Evolutionary conservation across 2,888 invertebrate genomes (phyloP).

Genomic region (Polylopha cassiicola): DNA sequence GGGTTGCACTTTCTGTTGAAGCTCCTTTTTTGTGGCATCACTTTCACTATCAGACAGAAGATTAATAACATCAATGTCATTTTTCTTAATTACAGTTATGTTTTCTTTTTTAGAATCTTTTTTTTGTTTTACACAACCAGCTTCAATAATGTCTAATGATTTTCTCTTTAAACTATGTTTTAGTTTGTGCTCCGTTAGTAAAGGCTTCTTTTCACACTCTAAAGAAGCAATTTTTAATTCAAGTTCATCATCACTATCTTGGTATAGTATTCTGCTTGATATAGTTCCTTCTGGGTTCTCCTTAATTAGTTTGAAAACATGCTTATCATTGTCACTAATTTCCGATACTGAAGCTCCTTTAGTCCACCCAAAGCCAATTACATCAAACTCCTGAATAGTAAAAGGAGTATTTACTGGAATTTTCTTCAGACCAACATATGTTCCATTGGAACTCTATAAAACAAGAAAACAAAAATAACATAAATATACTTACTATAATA

Average conservation of each 20-base stretch:
- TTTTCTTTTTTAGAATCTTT: slow-evolving; percentile 29
- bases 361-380: slow-evolving; percentile 76
- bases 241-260: slow-evolving; percentile 49
- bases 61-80: slow-evolving; percentile 35
- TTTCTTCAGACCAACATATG: slow-evolving; percentile 67
- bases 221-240: slow-evolving; percentile 38
- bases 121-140: slow-evolving; percentile 27
- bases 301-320: slow-evolving; percentile 52
- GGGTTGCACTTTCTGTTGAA: slow-evolving; percentile 26
- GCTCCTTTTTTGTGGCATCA: slow-evolving; percentile 29
- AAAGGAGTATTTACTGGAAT: slow-evolving; percentile 52
- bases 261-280: slow-evolving; percentile 42
- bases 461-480: slow-evolving; percentile 22
- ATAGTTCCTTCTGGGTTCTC: slow-evolving; percentile 30
- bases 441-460: slow-evolving; percentile 79
- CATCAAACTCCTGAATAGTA: slow-evolving; percentile 56
- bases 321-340: slow-evolving; percentile 54
- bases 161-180: slow-evolving; percentile 49
- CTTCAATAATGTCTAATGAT: slow-evolving; percentile 24
- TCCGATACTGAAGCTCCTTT: slow-evolving; percentile 39
- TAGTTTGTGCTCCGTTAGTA: slow-evolving; percentile 1
- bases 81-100: slow-evolving; percentile 17
- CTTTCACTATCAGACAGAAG: slow-evolving; percentile 50
- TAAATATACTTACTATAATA: not conserved
- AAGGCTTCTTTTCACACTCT: slow-evolving; percentile 21